Percentiles rank a stretch among this genome's conserved stretches.
Conservation (phyloP, 64 coral and sea anemone species). For the Cladopsammia gracilis region DNA sequence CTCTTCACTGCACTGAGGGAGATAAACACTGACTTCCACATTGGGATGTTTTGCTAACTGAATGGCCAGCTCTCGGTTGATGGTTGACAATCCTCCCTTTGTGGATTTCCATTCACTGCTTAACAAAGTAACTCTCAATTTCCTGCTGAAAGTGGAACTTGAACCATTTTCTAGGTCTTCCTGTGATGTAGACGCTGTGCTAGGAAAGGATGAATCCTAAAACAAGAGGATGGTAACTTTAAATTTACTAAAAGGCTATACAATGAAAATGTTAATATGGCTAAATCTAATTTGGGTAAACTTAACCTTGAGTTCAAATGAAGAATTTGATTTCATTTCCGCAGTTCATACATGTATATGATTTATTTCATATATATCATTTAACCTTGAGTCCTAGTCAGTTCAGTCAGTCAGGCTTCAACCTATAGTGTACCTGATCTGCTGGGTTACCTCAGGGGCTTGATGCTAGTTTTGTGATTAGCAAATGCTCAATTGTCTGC, state of each 20-base stretch:
- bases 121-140: not conserved
- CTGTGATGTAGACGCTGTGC: not conserved
- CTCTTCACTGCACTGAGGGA: not conserved
- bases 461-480: too few species aligned
- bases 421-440: too few species aligned
- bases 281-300: too few species aligned
- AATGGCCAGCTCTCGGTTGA: not conserved
- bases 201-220: not conserved
- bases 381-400: too few species aligned
- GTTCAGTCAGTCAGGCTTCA: too few species aligned
- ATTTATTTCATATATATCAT: too few species aligned
- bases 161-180: not conserved
- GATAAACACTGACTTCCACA: not conserved
- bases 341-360: too few species aligned
- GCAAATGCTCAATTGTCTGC: too few species aligned
- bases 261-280: too few species aligned
- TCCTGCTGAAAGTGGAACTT: not conserved
- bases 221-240: not conserved
- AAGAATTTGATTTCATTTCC: too few species aligned
- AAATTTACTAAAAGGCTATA: not conserved
- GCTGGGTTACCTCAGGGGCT: too few species aligned
- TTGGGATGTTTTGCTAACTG: not conserved
- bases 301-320: too few species aligned
- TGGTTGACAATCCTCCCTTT: not conserved
- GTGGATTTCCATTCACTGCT: not conserved